Conservation (phyloP, 1,140 invertebrate genomes). For the Branchinecta lynchi region DNA sequence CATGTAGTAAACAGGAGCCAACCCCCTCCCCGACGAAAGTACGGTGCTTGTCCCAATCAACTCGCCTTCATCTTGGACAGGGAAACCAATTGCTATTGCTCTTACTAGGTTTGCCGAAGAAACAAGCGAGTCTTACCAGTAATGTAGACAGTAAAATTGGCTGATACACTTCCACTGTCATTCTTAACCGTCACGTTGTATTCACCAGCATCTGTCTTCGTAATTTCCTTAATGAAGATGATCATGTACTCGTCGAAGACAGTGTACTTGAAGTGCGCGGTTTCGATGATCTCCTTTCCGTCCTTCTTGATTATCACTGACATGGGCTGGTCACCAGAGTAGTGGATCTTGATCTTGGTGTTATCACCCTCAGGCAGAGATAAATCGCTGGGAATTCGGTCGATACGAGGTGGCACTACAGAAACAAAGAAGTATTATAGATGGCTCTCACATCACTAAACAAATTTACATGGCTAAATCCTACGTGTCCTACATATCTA, state of each 20-base stretch:
- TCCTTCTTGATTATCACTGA: conserved; percentile 66
- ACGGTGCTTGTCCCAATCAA: too few species aligned
- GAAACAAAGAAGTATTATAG: conserved; percentile 23
- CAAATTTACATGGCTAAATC: not conserved
- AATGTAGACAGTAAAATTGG: conserved; percentile 66
- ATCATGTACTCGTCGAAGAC: conserved; percentile 92
- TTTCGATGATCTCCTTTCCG: conserved; percentile 56
- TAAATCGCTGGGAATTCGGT: conserved; percentile 72
- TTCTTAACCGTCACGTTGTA: conserved; percentile 80
- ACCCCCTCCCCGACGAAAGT: too few species aligned
- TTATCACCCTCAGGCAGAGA: conserved; percentile 85
- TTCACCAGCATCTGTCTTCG: conserved; percentile 61
- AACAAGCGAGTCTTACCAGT: conserved; percentile 43
- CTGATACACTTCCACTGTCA: conserved; percentile 69
- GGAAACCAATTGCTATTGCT: too few species aligned
- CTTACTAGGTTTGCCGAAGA: not conserved
- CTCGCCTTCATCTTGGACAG: too few species aligned
- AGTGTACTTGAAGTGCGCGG: conserved; percentile 70
- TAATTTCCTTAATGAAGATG: conserved; percentile 75
- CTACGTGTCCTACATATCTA: too few species aligned
- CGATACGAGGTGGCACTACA: conserved; percentile 75
- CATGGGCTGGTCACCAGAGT: conserved; percentile 80
- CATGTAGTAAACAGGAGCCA: too few species aligned
- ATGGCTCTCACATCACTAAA: conserved; percentile 14
- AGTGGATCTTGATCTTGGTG: conserved; percentile 84